Evolutionary conservation across 2,797 vertebrate genomes (phyloP).

Genomic region (Bradypodion pumilum): DNA sequence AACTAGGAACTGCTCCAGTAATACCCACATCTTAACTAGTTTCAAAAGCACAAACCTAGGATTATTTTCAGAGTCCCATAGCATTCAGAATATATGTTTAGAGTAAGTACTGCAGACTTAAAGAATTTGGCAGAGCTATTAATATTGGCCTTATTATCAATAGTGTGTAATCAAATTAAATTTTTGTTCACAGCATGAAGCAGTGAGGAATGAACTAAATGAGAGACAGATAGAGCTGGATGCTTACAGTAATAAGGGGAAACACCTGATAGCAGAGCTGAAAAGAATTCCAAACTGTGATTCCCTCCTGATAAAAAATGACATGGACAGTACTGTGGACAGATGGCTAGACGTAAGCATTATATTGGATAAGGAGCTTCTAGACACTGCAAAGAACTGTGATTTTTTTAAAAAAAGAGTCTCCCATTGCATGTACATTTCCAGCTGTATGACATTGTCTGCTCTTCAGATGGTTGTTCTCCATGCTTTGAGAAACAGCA

Average conservation of each 20-base stretch:
- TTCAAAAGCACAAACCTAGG: not conserved
- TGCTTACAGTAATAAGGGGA: slow-evolving; percentile 86
- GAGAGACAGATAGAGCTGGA: slow-evolving; percentile 89
- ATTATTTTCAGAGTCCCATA: not conserved
- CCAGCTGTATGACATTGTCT: too few relatives aligned
- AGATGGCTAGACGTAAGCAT: slow-evolving; percentile 90
- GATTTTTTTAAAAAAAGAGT: too few relatives aligned
- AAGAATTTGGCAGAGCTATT: not conserved
- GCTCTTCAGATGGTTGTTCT: too few relatives aligned
- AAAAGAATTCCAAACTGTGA: slow-evolving; percentile 82
- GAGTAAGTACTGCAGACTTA: not conserved
- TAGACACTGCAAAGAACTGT: too few relatives aligned
- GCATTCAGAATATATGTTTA: not conserved
- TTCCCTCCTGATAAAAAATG: slow-evolving; percentile 75
- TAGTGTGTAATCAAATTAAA: slow-evolving; percentile 56
- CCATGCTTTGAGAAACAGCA: too few relatives aligned
- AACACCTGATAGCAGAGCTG: slow-evolving; percentile 86
- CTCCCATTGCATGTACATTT: too few relatives aligned
- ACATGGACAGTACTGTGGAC: slow-evolving; percentile 85
- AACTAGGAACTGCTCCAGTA: too few relatives aligned
- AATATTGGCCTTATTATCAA: not conserved
- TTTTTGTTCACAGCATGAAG: slow-evolving; percentile 84
- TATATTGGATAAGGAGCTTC: not conserved
- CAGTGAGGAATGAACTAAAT: slow-evolving; percentile 81
- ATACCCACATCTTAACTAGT: too few relatives aligned